Conservation (phyloP, 1,140 invertebrate genomes). For the Drosophila malerkotliana region DNA sequence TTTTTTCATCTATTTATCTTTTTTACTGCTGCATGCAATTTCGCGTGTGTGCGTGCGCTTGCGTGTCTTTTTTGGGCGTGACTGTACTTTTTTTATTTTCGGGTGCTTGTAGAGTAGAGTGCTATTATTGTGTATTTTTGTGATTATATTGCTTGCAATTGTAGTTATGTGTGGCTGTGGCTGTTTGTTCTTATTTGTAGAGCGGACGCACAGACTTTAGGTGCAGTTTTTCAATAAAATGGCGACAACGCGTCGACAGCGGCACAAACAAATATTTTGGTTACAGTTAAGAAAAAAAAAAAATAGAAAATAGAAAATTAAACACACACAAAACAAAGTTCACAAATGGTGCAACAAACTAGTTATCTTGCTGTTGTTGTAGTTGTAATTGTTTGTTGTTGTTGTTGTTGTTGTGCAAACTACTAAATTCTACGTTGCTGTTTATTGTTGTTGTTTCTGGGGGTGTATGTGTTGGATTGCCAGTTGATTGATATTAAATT, state of each 20-base stretch:
- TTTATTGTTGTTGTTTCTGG: conserved; percentile 31
- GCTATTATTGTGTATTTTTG: conserved; percentile 20
- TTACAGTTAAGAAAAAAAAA: conserved; percentile 50
- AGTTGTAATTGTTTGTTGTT: conserved; percentile 10
- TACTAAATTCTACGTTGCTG: conserved; percentile 50
- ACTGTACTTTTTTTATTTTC: conserved; percentile 38
- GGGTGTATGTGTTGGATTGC: conserved; percentile 44
- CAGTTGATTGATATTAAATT: conserved; percentile 26
- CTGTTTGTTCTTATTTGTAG: conserved; percentile 16
- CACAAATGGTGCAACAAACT: conserved; percentile 57
- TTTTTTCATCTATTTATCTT: conserved; percentile 17
- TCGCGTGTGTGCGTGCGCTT: conserved; percentile 41
- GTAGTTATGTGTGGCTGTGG: background rate
- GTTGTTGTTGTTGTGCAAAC: conserved; percentile 36
- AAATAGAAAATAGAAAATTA: conserved; percentile 44
- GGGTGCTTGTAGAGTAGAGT: conserved; percentile 3
- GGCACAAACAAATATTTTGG: conserved; percentile 51
- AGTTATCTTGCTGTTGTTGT: conserved; percentile 47
- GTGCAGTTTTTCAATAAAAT: conserved; percentile 33
- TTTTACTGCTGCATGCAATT: conserved; percentile 40
- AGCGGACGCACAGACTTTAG: conserved; percentile 42
- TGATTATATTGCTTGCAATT: conserved; percentile 19
- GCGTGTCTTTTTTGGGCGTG: conserved; percentile 22
- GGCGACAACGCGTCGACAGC: conserved; percentile 47
- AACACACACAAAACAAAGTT: conserved; percentile 60